These are phyloP conservation scores for Cryptocephalus moraei DNA, from an alignment of 2,888 invertebrate species.

Conservation along the genomic window DNA sequence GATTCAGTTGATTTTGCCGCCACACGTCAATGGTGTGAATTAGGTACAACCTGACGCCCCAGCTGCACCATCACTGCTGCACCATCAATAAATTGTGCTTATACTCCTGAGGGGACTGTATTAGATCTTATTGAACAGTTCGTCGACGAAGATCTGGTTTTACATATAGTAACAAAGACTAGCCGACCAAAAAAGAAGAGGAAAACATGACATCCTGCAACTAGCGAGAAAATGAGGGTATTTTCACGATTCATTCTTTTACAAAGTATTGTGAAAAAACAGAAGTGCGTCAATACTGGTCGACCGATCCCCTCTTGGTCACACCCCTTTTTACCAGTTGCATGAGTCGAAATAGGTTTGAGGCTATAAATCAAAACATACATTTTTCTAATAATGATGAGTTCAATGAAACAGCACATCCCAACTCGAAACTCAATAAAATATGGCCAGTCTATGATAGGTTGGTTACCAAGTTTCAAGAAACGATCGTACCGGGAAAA, in stretches of 20 bases:
- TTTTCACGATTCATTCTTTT: conserved; percentile 2
- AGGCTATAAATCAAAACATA: conserved; percentile 2
- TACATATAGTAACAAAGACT: neutral
- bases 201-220: neutral
- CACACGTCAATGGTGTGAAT: neutral
- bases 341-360: conserved; percentile 5
- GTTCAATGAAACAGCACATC: conserved; percentile 5
- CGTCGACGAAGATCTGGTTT: conserved; percentile 1
- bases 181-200: conserved; percentile 2
- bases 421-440: conserved; percentile 13
- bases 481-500: conserved; percentile 7
- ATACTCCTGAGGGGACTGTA: neutral
- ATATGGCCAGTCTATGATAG: conserved; percentile 11
- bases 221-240: neutral
- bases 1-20: neutral
- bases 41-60: neutral
- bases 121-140: conserved; percentile 1
- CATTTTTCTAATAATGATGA: conserved; percentile 5
- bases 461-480: conserved; percentile 5
- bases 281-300: conserved; percentile 5
- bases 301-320: neutral
- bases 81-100: neutral
- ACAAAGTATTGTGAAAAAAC: conserved; percentile 6
- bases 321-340: conserved; percentile 3
- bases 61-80: neutral